Percentiles rank a stretch among this genome's conserved stretches.
Conservation (phyloP, 2,888 invertebrate species). For the Trypoxylon attenuatum region DNA sequence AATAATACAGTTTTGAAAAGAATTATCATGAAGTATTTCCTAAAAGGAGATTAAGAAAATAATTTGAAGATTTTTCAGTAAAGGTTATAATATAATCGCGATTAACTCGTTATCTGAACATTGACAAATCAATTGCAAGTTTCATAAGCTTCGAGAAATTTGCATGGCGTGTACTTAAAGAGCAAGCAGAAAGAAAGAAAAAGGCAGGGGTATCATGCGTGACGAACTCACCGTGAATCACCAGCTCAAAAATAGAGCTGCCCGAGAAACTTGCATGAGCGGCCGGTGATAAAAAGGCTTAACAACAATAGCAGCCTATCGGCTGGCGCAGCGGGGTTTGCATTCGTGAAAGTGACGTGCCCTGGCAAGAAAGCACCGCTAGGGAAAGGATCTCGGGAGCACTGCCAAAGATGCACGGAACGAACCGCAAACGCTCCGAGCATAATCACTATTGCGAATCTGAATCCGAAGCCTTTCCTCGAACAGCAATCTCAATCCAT, state of each 20-base stretch:
- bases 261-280: constrained; percentile 22
- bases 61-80: no score
- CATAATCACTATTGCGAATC: not conserved
- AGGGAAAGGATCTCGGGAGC: constrained; percentile 7
- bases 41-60: no score
- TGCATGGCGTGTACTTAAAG: no score
- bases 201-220: constrained; percentile 27
- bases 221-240: constrained; percentile 53
- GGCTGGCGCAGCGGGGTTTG: constrained; percentile 11
- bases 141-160: no score
- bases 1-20: no score
- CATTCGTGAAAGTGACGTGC: constrained; percentile 23
- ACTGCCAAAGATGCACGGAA: not conserved
- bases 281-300: constrained; percentile 28
- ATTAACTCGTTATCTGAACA: no score
- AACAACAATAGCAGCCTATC: constrained; percentile 23
- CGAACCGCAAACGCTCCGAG: not conserved
- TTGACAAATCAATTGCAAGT: no score
- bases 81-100: no score
- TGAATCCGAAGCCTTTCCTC: not conserved
- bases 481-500: not conserved
- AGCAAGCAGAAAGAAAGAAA: no score
- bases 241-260: constrained; percentile 38
- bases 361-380: not conserved
- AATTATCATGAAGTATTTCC: no score